Base-by-base conservation (phyloP, 2,113 vertebrate species). In the Panthera tigris region DNA sequence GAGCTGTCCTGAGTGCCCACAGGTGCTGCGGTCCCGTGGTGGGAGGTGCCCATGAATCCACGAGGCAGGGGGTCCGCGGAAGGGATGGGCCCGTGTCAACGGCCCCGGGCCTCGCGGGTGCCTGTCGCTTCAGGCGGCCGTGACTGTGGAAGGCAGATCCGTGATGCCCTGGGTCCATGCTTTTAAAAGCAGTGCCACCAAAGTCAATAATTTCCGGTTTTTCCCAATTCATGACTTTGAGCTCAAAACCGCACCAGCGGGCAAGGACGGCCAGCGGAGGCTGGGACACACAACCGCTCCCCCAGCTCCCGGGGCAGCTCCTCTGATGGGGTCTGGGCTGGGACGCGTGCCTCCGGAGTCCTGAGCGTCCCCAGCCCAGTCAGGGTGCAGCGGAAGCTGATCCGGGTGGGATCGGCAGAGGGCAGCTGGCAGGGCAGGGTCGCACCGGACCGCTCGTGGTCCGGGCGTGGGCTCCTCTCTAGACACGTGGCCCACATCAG, bases 161-260 rank as follows among this genome's bases (percentile, higher is more conserved):
- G 15, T 0, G 41, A 13, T 2, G 12, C 3, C 7, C 33, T 7
- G 0, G 41, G 2, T 25, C 0, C 1, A 45, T 27, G 5, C 71
- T 41, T 14, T 45, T 14, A 23, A 39, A 10, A 16, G 13, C 1
- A n/a, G 19, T 3, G 36, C 61, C 66, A n/a, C 57, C 21, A 16
- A 41, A 3, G 5, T 48, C n/a, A 13, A 29, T 8, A 4, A 31
- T 8, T 4, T 33, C 52, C 73, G 48, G 79, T 41, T 80, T 71
- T 55, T 23, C 52, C 31, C 9, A 4, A 3, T 7, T 45, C 31
- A 0, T 9, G n/a, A 27, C 63, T 66, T 8, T 15, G 65, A 36
- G 15, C 33, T 29, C 33, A 4, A 16, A 39, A 3, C 25, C 5
- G 27, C 15, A 1, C 2, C 36, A 13, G 13, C 21, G 1, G 1